Conservation (phyloP, 2,888 invertebrate genomes). For the Bruchidius siliquastri region DNA sequence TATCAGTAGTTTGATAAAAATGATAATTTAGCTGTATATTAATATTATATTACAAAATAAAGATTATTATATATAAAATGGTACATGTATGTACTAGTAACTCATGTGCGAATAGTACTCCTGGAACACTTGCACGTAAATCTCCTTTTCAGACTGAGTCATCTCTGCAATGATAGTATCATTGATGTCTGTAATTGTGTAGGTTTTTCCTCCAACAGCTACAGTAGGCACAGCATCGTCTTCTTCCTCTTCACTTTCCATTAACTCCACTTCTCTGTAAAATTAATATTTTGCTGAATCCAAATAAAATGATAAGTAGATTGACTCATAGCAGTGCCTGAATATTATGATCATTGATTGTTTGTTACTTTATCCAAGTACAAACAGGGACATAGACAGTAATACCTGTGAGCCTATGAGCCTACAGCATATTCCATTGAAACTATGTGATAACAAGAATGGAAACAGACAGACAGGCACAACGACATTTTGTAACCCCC, state of each 20-base stretch:
- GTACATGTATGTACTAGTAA: slow-evolving; percentile 51
- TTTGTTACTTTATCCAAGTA: no score
- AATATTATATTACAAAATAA: neutral
- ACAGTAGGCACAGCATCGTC: slow-evolving; percentile 78
- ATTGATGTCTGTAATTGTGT: slow-evolving; percentile 79
- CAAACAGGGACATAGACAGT: no score
- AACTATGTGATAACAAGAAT: no score
- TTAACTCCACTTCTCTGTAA: slow-evolving; percentile 37
- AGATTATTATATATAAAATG: neutral
- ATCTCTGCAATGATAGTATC: slow-evolving; percentile 84
- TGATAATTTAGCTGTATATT: neutral
- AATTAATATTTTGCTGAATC: neutral
- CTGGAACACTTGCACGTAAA: slow-evolving; percentile 90
- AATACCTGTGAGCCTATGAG: no score
- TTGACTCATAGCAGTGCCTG: no score
- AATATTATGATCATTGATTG: no score
- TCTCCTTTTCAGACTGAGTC: slow-evolving; percentile 88
- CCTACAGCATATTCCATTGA: no score
- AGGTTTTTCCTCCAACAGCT: slow-evolving; percentile 70
- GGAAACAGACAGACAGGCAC: no score
- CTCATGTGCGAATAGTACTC: slow-evolving; percentile 89
- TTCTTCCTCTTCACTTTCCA: slow-evolving; percentile 60
- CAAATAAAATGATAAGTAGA: no score
- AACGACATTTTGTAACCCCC: no score
- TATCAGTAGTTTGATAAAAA: neutral